A percentile compares a stretch with the other conserved stretches of the same genome.
Evolutionary conservation across 2,888 invertebrate genomes (phyloP).

Genomic region (Oeneis ivallda): DNA sequence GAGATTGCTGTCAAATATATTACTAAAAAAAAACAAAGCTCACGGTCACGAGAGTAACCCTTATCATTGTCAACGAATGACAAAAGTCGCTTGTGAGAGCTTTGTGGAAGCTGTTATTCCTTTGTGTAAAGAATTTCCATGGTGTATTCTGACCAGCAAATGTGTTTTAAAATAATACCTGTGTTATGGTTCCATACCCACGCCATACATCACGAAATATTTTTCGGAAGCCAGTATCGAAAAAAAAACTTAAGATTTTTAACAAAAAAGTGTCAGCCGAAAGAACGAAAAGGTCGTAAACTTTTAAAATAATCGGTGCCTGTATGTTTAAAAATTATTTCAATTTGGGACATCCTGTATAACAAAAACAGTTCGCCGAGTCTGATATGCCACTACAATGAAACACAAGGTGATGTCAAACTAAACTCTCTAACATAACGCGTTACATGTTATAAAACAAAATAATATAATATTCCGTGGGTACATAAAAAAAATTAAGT

Average conservation of each 20-base stretch:
- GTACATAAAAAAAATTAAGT: no score
- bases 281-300: background rate
- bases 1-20: no score
- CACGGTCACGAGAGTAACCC: constrained; percentile 21
- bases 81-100: constrained; percentile 23
- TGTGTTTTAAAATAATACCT: background rate
- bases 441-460: constrained; percentile 52
- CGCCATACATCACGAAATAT: background rate
- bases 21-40: background rate
- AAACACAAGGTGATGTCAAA: constrained; percentile 52
- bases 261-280: background rate
- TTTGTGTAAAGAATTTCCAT: background rate
- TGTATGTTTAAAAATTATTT: background rate
- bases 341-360: background rate
- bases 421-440: constrained; percentile 39
- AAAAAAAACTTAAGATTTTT: background rate
- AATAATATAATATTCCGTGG: constrained; percentile 45
- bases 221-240: background rate
- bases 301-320: background rate
- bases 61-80: constrained; percentile 36
- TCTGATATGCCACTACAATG: constrained; percentile 25
- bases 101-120: constrained; percentile 1
- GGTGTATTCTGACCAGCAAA: background rate
- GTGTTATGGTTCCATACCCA: background rate
- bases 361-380: constrained; percentile 8